Base-by-base conservation (phyloP, 2,888 invertebrate genomes). In the Odontocolon sp. region DNA sequence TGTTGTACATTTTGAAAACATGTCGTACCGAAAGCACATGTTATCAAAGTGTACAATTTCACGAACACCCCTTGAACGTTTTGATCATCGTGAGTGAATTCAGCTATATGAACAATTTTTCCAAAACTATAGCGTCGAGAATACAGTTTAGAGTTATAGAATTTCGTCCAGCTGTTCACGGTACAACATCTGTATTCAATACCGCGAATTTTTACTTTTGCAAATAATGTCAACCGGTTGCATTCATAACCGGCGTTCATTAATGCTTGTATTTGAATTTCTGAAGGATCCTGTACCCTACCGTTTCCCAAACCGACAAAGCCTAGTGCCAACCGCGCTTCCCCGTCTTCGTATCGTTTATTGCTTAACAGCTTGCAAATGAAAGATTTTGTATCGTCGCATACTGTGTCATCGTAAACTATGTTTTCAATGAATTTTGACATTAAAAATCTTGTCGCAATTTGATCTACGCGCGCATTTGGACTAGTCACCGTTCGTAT, bases 371-470 rank as follows among this genome's bases (percentile, higher is more conserved):
- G n/a, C n/a, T n/a, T n/a, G n/a, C n/a, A n/a, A n/a, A n/a, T n/a
- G n/a, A n/a, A n/a, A n/a, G n/a, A n/a, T n/a, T n/a, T n/a, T n/a
- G n/a, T n/a, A n/a, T n/a, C n/a, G n/a, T n/a, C n/a, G n/a, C n/a
- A n/a, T n/a, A n/a, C n/a, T n/a, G n/a, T n/a, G n/a, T n/a, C 11
- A 47, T 64, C 47, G 16, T 14, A n/a, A 28, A 33, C 14, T 28
- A 45, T 8, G 2, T 36, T 36, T 31, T 33, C 28, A 4, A 71
- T 23, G 14, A 45, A 71, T 14, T 14, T 64, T 9, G 6, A 6
- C 71, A 71, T 63, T n/a, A 64, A 8, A 23, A 42, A 57, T 23
- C 72, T 52, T 2, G 47, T 52, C 6, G 18, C 57, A 2, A 72
- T 56, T 56, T 72, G 72, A 0, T 56, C 42, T 3, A 21, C 33